Evolutionary conservation across 2,797 vertebrate species (phyloP).

Genomic region (Sebastiscus albofasciatus): DNA sequence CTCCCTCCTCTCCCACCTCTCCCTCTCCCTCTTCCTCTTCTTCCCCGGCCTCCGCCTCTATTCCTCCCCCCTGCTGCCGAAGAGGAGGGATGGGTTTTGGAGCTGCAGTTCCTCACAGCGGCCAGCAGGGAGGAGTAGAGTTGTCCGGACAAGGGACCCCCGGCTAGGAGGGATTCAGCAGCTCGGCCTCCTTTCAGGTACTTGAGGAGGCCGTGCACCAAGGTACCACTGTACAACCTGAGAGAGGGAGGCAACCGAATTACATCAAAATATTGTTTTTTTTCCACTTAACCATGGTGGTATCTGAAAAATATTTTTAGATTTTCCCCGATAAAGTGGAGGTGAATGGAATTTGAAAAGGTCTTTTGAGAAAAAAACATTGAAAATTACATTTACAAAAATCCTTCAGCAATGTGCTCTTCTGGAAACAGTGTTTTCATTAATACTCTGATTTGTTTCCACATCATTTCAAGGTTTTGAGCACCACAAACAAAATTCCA

Average conservation of each 20-base stretch:
- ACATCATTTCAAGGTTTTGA: not conserved
- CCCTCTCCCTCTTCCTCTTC: not conserved
- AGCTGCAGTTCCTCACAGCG: conserved; percentile 56
- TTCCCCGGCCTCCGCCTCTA: conserved; percentile 39
- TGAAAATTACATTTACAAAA: not conserved
- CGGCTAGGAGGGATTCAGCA: conserved; percentile 64
- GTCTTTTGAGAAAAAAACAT: not conserved
- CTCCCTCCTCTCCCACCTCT: conserved; percentile 24
- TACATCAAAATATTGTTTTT: not conserved
- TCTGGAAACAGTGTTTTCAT: not conserved
- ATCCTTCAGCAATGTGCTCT: not conserved
- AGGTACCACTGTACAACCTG: conserved; percentile 83
- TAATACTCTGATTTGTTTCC: not conserved
- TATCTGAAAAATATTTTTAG: not conserved
- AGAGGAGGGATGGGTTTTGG: conserved; percentile 30
- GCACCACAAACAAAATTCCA: not conserved
- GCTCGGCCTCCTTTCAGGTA: conserved; percentile 64
- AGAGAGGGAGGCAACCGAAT: not conserved
- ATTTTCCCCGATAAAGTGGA: not conserved
- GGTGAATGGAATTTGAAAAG: not conserved
- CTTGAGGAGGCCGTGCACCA: conserved; percentile 77
- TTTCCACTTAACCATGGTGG: not conserved
- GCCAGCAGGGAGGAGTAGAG: conserved; percentile 75
- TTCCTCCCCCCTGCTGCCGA: conserved; percentile 30
- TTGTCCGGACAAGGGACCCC: conserved; percentile 45